Conservation (phyloP, 2,888 invertebrate species). For the Ophion ventricosus region DNA sequence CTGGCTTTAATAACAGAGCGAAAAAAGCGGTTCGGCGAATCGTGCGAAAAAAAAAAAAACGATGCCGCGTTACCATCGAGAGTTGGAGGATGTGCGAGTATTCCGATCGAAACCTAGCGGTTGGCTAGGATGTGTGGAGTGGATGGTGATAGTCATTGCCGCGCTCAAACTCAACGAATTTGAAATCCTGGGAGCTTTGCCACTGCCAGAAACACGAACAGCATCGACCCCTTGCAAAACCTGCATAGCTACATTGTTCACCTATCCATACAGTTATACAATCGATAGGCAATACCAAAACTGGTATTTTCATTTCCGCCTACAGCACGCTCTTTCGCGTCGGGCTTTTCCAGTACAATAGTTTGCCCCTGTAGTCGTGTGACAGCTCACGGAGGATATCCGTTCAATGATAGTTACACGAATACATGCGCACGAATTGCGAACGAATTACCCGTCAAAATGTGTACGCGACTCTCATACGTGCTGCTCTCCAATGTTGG, state of each 20-base stretch:
- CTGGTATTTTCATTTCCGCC: slow-evolving; percentile 67
- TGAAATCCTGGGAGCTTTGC: slow-evolving; percentile 33
- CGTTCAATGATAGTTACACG: slow-evolving; percentile 48
- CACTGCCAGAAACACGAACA: slow-evolving; percentile 19
- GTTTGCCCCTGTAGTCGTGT: not conserved
- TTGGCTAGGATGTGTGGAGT: slow-evolving; percentile 29
- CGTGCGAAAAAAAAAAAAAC: slow-evolving; percentile 26
- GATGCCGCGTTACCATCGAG: slow-evolving; percentile 33
- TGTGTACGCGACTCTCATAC: slow-evolving; percentile 45
- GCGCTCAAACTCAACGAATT: slow-evolving; percentile 23
- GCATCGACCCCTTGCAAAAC: not conserved
- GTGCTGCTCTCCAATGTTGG: slow-evolving; percentile 16
- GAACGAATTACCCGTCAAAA: slow-evolving; percentile 62
- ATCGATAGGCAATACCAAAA: slow-evolving; percentile 59
- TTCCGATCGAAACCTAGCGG: slow-evolving; percentile 17
- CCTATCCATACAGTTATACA: slow-evolving; percentile 16
- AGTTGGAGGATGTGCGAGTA: slow-evolving; percentile 37
- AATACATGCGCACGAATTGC: slow-evolving; percentile 35
- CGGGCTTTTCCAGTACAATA: slow-evolving; percentile 55
- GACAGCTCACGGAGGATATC: slow-evolving; percentile 7
- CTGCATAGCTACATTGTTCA: not conserved
- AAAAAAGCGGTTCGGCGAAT: slow-evolving; percentile 28
- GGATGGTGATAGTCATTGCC: slow-evolving; percentile 45
- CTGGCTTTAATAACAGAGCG: slow-evolving; percentile 10
- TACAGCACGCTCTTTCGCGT: slow-evolving; percentile 35